Evolutionary conservation across 2,797 vertebrate genomes (phyloP), one percentile per base, ranked within the genome.

Genomic region (Lacerta viridis): DNA sequence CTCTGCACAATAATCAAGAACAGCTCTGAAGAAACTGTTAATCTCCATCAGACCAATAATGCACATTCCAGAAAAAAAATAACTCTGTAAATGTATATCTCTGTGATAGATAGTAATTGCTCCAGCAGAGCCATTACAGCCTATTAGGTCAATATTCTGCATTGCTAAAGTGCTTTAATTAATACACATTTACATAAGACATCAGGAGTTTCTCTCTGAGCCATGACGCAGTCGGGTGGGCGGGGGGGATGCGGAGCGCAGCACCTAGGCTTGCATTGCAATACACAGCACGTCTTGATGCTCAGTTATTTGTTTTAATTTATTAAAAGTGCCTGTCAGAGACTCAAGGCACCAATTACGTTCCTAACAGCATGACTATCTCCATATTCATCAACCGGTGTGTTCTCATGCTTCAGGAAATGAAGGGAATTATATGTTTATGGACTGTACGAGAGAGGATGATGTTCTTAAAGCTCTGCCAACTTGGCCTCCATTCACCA

Each of bases 141-240:
- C 91, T 9, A 20, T 87, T 84, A 84, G 94, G 93, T 95, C 95
- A 95, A 95, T 95, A 95, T 87, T 91, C 93, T 91, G 89, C 88
- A 71, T 93, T 87, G 91, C 88, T 91, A 95, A 90, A 94, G 94
- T 93, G 94, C 94, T 94, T 95, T 95, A 96, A 96, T 96, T 96
- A 95, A 95, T 95, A 95, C 88, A 87, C 93, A 92, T 93, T 95
- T 95, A 94, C 92, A 89, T 92, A 95, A 95, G 93, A 89, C 86
- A 91, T 88, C 81, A 86, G 87, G 88, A 90, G 89, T 92, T 91
- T 91, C 93, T 83, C 43, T 93, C 92, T 23, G 68, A 91, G 89
- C 66, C 0, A 0, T 7, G 50, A 41, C 86, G n/a, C 76, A 50
- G 76, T 23, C 13, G 13, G 50, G 74, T 90, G 87, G 50, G 50